Percentiles rank a stretch among this genome's conserved stretches.
Evolutionary conservation across 2,113 vertebrate genomes (phyloP).

Genomic region (Amblyopsis rosae): DNA sequence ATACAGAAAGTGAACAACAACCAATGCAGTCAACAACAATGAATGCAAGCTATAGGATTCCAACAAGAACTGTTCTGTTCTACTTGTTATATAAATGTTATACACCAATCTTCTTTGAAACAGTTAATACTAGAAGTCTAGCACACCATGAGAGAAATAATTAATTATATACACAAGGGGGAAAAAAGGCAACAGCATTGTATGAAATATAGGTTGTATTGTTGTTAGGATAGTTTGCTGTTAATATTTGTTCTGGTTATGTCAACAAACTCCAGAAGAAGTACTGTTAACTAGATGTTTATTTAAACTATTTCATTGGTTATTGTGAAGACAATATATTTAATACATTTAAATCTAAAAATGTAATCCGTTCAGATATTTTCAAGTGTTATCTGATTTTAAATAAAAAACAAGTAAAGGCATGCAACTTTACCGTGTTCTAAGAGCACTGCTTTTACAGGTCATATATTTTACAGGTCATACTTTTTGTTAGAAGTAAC

Average conservation of each 20-base stretch:
- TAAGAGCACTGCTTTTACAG: too few relatives aligned
- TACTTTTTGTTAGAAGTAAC: too few relatives aligned
- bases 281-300: too few relatives aligned
- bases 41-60: background rate
- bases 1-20: slow-evolving; percentile 44
- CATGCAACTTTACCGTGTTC: too few relatives aligned
- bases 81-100: too few relatives aligned
- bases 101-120: background rate
- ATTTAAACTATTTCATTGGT: background rate
- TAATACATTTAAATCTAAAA: too few relatives aligned
- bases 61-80: too few relatives aligned
- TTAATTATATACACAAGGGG: background rate
- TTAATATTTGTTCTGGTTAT: background rate
- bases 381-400: too few relatives aligned
- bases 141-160: background rate
- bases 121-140: background rate
- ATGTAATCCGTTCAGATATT: too few relatives aligned
- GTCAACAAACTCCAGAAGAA: background rate
- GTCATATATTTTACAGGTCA: too few relatives aligned
- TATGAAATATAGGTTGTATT: background rate
- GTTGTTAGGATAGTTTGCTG: background rate
- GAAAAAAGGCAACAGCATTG: background rate
- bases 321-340: background rate
- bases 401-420: too few relatives aligned
- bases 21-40: slow-evolving; percentile 21